Base-by-base conservation (phyloP, 2,113 vertebrate genomes). In the Xiphophorus hellerii region DNA sequence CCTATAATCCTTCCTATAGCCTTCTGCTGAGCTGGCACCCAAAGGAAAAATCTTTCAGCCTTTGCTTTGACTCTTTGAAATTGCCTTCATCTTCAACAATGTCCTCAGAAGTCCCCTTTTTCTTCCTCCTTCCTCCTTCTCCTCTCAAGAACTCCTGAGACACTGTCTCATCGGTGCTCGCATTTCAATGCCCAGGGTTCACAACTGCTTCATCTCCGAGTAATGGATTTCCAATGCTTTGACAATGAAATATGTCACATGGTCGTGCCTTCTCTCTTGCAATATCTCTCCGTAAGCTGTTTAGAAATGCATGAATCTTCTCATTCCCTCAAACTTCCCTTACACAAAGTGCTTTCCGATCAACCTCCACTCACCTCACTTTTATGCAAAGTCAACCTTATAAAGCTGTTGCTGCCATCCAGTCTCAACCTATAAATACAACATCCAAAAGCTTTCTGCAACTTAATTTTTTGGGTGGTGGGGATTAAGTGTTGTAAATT, bases 181-280 rank as follows among this genome's bases (percentile, higher is more conserved):
- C 81, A 87, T 88, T 86, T 90, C 82, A 75, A 77, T 78, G 78
- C 74, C 74, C 80, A 76, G 76, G 73, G 77, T 84, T 85, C 89
- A 87, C 81, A 78, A 69, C 66, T 44, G n/a, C 81, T 84, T 83
- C 86, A 86, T 89, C 84, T 88, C 78, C 73, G 73, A 68, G 78
- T 91, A 89, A 93, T 91, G 88, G 87, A 89, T 91, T 93, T 88
- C 81, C 80, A 88, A 86, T 85, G 75, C 85, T 89, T 84, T 48
- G 78, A 83, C 88, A 81, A 73, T 86, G 82, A 77, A 69, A 80
- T 62, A 69, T 48, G 74, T 80, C 87, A 83, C 77, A 61, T 87
- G 85, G 62, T 33, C 73, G 9, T 63, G 66, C 81, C 81, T 84
- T 68, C 76, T 81, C 73, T 73, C 77, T 74, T 81, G 84, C 31